Evolutionary conservation across 2,888 invertebrate genomes (phyloP).

Genomic region (Iselma pallidipennis): DNA sequence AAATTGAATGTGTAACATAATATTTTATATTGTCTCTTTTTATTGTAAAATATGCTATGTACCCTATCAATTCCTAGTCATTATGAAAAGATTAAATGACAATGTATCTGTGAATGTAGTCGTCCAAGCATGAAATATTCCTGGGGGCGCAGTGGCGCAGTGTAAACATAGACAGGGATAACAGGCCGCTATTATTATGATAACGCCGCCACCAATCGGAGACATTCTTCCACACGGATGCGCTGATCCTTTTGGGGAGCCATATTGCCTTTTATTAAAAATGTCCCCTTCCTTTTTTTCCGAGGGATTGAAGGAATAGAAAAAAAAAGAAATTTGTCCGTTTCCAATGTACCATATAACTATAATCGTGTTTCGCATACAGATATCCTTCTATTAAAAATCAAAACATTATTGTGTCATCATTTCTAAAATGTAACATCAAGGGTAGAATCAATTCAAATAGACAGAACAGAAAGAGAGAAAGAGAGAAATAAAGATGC

Average conservation of each 20-base stretch:
- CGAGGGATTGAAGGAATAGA: conserved; percentile 30
- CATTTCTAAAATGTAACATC: too few species aligned
- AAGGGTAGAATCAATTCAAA: not conserved
- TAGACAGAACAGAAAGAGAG: conserved; percentile 20
- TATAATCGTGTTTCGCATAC: conserved; percentile 40
- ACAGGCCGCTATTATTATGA: conserved; percentile 50
- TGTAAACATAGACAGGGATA: conserved; percentile 41
- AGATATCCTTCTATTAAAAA: conserved; percentile 42
- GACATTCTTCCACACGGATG: conserved; percentile 52
- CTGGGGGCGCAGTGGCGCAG: conserved; percentile 40
- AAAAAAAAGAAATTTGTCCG: conserved; percentile 34
- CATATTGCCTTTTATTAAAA: conserved; percentile 39
- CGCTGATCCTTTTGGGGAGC: conserved; percentile 40
- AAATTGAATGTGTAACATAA: not conserved
- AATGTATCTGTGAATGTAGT: conserved; percentile 41
- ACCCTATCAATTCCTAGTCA: conserved; percentile 19
- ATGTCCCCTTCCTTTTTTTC: conserved; percentile 31
- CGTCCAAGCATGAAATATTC: conserved; percentile 48
- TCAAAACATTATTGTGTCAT: conserved; percentile 42
- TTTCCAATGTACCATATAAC: conserved; percentile 29
- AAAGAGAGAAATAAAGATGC: conserved; percentile 36
- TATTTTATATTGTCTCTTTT: not conserved
- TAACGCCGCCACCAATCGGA: conserved; percentile 51
- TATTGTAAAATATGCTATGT: not conserved
- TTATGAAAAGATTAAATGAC: conserved; percentile 48